Evolutionary conservation across 2,797 vertebrate genomes (phyloP).

Genomic region (Lepidocolaptes lacrymiger): DNA sequence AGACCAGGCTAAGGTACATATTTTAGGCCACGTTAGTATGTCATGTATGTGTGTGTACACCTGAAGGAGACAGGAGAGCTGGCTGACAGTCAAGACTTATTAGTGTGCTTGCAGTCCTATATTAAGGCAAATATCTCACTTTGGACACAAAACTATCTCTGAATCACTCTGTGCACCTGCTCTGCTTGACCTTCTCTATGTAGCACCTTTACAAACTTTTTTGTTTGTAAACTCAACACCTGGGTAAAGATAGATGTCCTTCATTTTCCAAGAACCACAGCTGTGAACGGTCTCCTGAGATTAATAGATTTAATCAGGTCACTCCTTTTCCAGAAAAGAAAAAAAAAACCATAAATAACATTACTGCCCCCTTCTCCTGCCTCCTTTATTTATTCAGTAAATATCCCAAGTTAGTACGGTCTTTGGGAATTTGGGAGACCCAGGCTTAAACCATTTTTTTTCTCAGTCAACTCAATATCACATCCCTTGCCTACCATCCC

Average conservation of each 20-base stretch:
- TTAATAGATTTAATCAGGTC: not conserved
- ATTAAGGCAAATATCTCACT: not conserved
- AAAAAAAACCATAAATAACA: not conserved
- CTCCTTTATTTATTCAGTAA: not conserved
- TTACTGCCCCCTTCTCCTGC: not conserved
- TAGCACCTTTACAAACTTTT: not conserved
- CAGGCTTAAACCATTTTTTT: not conserved
- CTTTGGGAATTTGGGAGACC: not conserved
- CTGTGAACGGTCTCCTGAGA: not conserved
- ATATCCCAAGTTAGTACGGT: not conserved
- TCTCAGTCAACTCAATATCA: not conserved
- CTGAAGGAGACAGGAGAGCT: not conserved
- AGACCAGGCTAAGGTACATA: not conserved
- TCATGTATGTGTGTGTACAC: not conserved
- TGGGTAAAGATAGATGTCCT: not conserved
- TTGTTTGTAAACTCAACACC: not conserved
- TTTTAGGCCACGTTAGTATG: rapidly evolving
- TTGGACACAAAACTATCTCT: not conserved
- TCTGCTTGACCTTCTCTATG: not conserved
- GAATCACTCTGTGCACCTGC: not conserved
- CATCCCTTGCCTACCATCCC: not conserved
- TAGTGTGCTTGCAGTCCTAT: not conserved
- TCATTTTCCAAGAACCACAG: not conserved
- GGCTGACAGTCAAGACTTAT: not conserved
- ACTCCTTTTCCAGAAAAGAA: not conserved